Percentiles rank a stretch among this genome's conserved stretches.
Evolutionary conservation across 1,140 invertebrate genomes (phyloP).

Genomic region (Diabrotica undecimpunctata): DNA sequence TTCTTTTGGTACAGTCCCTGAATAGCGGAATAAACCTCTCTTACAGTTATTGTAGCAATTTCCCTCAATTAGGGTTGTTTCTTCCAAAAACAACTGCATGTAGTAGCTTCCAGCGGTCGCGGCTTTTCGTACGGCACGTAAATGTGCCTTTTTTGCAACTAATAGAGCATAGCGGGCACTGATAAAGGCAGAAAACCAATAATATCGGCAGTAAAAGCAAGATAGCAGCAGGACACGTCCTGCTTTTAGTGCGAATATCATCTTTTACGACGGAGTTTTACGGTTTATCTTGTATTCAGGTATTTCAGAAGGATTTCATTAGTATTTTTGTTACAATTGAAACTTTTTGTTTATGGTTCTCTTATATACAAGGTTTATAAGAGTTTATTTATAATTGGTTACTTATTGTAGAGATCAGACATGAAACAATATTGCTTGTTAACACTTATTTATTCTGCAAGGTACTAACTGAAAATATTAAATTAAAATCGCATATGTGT

Average conservation of each 20-base stretch:
- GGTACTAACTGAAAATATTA: too few species aligned
- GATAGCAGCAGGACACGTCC: background rate
- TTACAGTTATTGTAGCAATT: too few species aligned
- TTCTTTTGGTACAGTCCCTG: too few species aligned
- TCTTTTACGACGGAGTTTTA: background rate
- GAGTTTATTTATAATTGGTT: too few species aligned
- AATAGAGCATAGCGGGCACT: slow-evolving; percentile 22
- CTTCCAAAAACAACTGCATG: background rate
- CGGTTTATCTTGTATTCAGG: background rate
- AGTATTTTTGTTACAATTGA: background rate
- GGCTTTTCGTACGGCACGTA: background rate
- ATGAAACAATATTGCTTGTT: too few species aligned
- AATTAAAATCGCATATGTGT: too few species aligned
- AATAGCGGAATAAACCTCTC: too few species aligned
- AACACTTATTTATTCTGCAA: too few species aligned
- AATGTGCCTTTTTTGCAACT: slow-evolving; percentile 16
- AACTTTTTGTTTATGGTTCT: background rate
- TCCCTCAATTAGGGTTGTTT: too few species aligned
- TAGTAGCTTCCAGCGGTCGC: background rate
- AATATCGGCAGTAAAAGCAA: slow-evolving; percentile 21
- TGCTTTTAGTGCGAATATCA: background rate
- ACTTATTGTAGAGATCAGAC: too few species aligned
- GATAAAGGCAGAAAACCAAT: slow-evolving; percentile 25
- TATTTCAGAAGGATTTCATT: background rate
- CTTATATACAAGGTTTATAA: too few species aligned